Evolutionary conservation across 2,888 invertebrate genomes (phyloP).

Genomic region (Hydrotaea diabolus): DNA sequence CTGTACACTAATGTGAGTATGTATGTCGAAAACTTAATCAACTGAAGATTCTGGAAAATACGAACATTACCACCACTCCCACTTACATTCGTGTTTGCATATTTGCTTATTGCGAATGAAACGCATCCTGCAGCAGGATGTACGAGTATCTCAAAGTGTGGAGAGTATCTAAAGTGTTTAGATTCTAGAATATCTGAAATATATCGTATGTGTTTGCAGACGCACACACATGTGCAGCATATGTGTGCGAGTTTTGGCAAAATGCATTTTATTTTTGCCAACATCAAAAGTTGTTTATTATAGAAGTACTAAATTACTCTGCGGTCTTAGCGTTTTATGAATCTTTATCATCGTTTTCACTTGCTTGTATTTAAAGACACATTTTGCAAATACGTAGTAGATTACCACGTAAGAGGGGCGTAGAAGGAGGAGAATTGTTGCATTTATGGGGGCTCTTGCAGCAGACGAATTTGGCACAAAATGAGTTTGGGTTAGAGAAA

Average conservation of each 20-base stretch:
- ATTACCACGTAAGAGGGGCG: neutral
- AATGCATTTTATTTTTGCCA: neutral
- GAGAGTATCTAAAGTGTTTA: neutral
- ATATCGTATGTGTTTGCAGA: no score
- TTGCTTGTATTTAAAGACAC: neutral
- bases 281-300: conserved; percentile 29
- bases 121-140: neutral
- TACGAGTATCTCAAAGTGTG: no score
- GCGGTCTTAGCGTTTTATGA: conserved; percentile 37
- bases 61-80: neutral
- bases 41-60: neutral
- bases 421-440: neutral
- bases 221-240: neutral
- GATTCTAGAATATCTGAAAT: neutral
- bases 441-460: no score
- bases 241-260: neutral
- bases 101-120: neutral
- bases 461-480: no score
- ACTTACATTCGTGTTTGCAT: neutral
- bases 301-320: conserved; percentile 33
- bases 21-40: neutral
- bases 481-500: no score
- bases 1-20: no score
- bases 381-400: conserved; percentile 6
- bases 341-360: conserved; percentile 30